Evolutionary conservation across 2,888 invertebrate genomes (phyloP).

Genomic region (Sisyra terminalis): DNA sequence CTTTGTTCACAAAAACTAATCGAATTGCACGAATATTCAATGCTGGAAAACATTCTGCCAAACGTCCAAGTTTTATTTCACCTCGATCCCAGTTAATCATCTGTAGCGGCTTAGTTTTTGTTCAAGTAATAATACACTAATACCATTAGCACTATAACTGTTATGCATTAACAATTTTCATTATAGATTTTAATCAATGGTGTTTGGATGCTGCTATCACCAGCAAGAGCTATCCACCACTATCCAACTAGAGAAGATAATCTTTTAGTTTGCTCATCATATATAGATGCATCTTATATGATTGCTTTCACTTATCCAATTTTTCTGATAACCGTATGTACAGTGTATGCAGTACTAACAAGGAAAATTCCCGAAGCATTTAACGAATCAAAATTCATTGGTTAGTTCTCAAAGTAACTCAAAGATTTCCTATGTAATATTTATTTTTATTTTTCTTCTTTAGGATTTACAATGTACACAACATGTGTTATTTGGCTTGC

Average conservation of each 20-base stretch:
- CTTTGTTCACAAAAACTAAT: constrained; percentile 93
- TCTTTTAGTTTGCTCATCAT: constrained; percentile 80
- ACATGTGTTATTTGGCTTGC: constrained; percentile 97
- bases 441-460: constrained; percentile 11
- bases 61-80: constrained; percentile 85
- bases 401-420: constrained; percentile 30
- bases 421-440: neutral
- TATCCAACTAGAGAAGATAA: constrained; percentile 86
- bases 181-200: constrained; percentile 67
- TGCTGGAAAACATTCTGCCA: constrained; percentile 90
- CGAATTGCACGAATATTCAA: constrained; percentile 92
- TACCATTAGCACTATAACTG: neutral
- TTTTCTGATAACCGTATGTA: constrained; percentile 78
- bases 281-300: constrained; percentile 86
- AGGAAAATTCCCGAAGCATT: constrained; percentile 97
- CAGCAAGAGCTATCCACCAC: constrained; percentile 77
- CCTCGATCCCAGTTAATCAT: constrained; percentile 81
- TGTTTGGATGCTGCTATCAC: constrained; percentile 84
- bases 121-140: constrained; percentile 49
- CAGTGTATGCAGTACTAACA: constrained; percentile 88
- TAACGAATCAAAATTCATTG: constrained; percentile 95
- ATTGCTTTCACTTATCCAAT: constrained; percentile 90
- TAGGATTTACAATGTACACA: constrained; percentile 97
- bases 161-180: neutral
- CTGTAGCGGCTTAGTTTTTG: constrained; percentile 69